Percentiles rank a stretch among this genome's conserved stretches.
phyloP scores from a whole-genome alignment of 35 echinoderm and acorn worm species.

The Ophiothrix spiculata region DNA sequence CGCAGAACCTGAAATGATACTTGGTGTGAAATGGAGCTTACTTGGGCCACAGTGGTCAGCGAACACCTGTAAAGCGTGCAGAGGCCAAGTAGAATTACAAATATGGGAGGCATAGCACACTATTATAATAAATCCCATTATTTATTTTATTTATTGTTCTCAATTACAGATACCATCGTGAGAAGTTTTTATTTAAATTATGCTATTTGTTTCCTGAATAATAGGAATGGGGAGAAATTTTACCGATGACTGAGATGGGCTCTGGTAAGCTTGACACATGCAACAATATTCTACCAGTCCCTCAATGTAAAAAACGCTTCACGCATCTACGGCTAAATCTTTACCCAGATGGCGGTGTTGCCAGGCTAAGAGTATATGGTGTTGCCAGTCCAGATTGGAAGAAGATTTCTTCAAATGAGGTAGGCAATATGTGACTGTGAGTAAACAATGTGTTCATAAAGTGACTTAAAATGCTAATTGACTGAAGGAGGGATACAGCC shows the following conservation, averaged over 20 bases:
- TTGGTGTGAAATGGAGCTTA: no score
- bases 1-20: no score
- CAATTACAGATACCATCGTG: no score
- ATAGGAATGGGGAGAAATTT: conserved; percentile 57
- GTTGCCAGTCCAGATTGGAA: conserved; percentile 48
- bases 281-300: conserved; percentile 46
- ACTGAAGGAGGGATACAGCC: not conserved
- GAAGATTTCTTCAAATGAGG: conserved; percentile 16
- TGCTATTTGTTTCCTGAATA: conserved; percentile 3
- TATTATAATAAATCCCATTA: no score
- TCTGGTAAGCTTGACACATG: conserved; percentile 50
- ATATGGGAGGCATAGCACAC: no score
- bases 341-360: conserved; percentile 75
- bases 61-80: no score
- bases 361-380: conserved; percentile 62
- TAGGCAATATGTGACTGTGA: not conserved
- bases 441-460: not conserved
- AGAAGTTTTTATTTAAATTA: no score
- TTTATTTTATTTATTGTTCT: no score
- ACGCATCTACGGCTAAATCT: conserved; percentile 64
- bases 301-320: conserved; percentile 35
- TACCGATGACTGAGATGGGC: conserved; percentile 9
- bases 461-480: no score
- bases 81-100: no score
- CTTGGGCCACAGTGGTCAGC: no score